phyloP scores from a whole-genome alignment of 1,140 invertebrate genomes.

The Pissodes strobi region DNA sequence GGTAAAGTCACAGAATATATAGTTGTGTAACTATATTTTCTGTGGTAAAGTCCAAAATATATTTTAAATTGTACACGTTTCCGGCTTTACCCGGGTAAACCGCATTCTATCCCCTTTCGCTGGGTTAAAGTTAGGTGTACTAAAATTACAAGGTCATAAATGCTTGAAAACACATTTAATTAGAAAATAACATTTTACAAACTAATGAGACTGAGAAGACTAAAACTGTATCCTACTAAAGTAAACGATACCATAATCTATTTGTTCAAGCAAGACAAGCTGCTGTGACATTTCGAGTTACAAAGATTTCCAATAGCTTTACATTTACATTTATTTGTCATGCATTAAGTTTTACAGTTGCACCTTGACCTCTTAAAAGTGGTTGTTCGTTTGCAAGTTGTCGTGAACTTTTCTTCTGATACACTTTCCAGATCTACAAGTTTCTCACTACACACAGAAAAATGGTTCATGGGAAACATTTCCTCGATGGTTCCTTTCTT shows the following conservation, averaged over 20 bases:
- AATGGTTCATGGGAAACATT: constrained; percentile 35
- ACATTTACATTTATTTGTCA: no score
- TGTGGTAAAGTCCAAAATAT: no score
- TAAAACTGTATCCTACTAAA: no score
- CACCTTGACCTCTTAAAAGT: constrained; percentile 26
- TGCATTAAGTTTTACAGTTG: constrained; percentile 30
- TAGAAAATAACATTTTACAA: constrained; percentile 12
- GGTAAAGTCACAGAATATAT: no score
- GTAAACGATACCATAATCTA: no score
- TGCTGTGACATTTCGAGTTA: no score
- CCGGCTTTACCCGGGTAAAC: no score
- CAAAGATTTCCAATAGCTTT: no score
- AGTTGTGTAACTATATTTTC: no score
- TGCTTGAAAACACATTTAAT: constrained; percentile 9
- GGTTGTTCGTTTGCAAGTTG: constrained; percentile 29
- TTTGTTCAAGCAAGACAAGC: no score
- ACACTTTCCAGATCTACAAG: constrained; percentile 30
- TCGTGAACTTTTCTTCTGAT: constrained; percentile 30
- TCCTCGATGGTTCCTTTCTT: constrained; percentile 26
- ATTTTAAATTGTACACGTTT: no score
- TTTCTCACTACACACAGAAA: constrained; percentile 35
- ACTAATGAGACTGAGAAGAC: constrained; percentile 20
- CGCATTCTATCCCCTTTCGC: not conserved
- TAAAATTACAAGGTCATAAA: not conserved
- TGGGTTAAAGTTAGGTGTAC: not conserved